Base-by-base conservation (phyloP, 2,888 invertebrate species). In the Drosophila phalerata region DNA sequence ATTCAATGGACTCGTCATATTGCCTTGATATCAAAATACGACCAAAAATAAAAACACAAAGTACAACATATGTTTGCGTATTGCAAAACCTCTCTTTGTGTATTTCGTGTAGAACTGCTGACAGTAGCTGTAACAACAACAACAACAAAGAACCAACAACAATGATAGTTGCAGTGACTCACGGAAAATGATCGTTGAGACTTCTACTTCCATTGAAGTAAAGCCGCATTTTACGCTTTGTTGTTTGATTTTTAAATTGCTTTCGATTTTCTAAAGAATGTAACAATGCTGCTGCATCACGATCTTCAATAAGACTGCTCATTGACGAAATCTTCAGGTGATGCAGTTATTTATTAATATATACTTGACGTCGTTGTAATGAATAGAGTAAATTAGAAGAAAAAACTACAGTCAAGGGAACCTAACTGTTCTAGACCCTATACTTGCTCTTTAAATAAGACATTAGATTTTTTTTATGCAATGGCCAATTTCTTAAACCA, bases 51-150 rank as follows among this genome's bases (percentile, higher is more conserved):
- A 42, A 52, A n/a, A 66, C 51, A 47, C 48, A 47, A 55, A 45
- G 42, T n/a, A 56, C 53, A 62, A 73, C 76, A 76, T 73, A 64
- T 83, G 70, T 78, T 74, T 65, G 62, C 56, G 42, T 62, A 69
- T 85, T 88, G 73, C 88, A 76, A 85, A 47, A 85, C 83, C 62
- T 69, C 70, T 69, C 69, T 69, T 60, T 73, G 68, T 65, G 61
- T 73, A 52, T 52, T 25, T 15, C 15, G 19, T 42, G 63, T 69
- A 55, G 66, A 85, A 71, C 63, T 74, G 83, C 88, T 85, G 88
- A 74, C 82, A 73, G 70, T 67, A 51, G 51, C 62, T 63, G 38
- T 30, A 42, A 56, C 58, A 69, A 51, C 45, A 51, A 40, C 37
- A 64, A 64, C 47, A 63, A 70, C 64, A 62, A 38, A 38, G 13